Evolutionary conservation across 2,888 invertebrate genomes (phyloP), one percentile per base, ranked within the genome.

Genomic region (Daptonema setosum): DNA sequence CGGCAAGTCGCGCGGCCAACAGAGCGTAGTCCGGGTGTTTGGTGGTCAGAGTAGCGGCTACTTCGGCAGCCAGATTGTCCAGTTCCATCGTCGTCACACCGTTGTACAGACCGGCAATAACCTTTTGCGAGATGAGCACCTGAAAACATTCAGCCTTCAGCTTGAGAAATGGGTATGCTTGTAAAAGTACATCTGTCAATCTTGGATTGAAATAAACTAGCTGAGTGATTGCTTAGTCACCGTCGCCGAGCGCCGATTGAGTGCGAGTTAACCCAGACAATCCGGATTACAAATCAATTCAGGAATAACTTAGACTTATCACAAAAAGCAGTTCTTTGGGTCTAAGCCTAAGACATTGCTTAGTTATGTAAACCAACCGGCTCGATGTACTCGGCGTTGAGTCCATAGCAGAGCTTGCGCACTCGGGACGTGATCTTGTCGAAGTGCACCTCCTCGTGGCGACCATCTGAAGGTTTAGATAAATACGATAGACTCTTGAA

Each of bases 341-440:
- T n/a, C n/a, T n/a, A n/a, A n/a, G n/a, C n/a, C n/a, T n/a, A n/a
- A n/a, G n/a, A n/a, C n/a, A n/a, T n/a, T n/a, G n/a, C n/a, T n/a
- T n/a, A n/a, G n/a, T n/a, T n/a, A n/a, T n/a, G n/a, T 35, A 35
- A 35, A 11, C 35, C 17, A 11, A 35, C 35, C 17, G 35, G 35
- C 17, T 35, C 35, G 35, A 35, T 35, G 35, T 35, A 35, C 8
- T 35, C 35, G 11, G 35, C 35, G 17, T 35, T 35, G 35, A 97
- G 76, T 26, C 87, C 87, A 76, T 93, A 91, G 70, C 93, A 91
- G 57, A 95, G 77, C 70, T 93, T 93, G 67, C 84, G 81, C 54
- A 97, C 87, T 66, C 95, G 78, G 1, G 87, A 87, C 0, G 95
- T 95, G 60, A 97, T 97, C 78, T 97, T 97, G 73, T 97, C 95